Conservation (phyloP, 2,113 vertebrate species). For the Prionailurus bengalensis region DNA sequence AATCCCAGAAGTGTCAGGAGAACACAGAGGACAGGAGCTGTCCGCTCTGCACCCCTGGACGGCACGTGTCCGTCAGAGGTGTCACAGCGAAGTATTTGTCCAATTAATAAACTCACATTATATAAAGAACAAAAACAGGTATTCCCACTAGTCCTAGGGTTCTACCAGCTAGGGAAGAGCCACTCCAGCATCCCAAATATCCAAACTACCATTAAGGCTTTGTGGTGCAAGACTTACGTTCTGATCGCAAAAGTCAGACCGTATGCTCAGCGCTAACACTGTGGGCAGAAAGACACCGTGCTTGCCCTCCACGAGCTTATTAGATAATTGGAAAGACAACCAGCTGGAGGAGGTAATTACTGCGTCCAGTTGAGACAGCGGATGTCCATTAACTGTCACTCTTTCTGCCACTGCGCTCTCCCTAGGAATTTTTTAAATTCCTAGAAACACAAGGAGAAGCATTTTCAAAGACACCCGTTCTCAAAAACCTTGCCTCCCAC, state of each 20-base stretch:
- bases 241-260: background rate
- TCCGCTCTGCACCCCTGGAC: background rate
- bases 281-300: background rate
- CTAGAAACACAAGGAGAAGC: background rate
- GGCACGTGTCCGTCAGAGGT: background rate
- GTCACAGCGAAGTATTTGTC: background rate
- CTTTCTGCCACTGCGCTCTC: background rate
- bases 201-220: background rate
- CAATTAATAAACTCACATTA: background rate
- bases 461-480: background rate
- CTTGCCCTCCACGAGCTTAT: background rate
- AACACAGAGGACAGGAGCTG: background rate
- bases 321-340: background rate
- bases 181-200: background rate
- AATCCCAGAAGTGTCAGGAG: background rate
- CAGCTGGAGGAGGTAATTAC: background rate
- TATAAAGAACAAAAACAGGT: background rate
- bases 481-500: background rate
- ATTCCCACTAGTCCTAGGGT: background rate
- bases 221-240: background rate
- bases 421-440: background rate
- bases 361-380: background rate
- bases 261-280: accelerated
- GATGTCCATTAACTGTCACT: background rate
- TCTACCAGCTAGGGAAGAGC: background rate